Conservation (phyloP, 1,140 invertebrate species). For the Aphelenchoides besseyi region DNA sequence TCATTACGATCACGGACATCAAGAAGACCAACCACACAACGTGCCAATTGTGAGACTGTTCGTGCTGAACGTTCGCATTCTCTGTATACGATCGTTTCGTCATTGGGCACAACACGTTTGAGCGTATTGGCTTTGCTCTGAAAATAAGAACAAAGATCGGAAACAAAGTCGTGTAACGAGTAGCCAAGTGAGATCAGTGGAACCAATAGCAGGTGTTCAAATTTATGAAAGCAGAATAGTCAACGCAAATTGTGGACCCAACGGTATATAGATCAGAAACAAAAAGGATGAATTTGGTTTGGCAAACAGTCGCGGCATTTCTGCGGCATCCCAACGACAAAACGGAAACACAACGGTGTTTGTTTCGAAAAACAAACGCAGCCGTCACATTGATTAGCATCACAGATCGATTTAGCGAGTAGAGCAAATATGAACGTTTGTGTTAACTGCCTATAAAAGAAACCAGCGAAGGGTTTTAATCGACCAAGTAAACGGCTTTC, state of each 20-base stretch:
- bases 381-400: conserved; percentile 1
- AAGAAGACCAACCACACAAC: background rate
- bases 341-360: too few relatives aligned
- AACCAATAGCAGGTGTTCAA: too few relatives aligned
- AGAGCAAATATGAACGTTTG: too few relatives aligned
- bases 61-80: background rate
- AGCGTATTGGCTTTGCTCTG: conserved; percentile 2
- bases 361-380: background rate
- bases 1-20: background rate
- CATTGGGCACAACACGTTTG: background rate
- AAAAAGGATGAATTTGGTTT: background rate
- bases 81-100: background rate
- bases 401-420: conserved; percentile 8
- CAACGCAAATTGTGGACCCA: background rate
- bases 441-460: too few relatives aligned
- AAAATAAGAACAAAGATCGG: background rate
- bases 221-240: too few relatives aligned
- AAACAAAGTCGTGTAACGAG: background rate
- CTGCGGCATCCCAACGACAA: background rate
- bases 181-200: too few relatives aligned
- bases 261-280: background rate
- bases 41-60: background rate
- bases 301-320: background rate
- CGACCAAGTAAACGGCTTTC: background rate
- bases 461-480: background rate